Percentiles rank a stretch among this genome's conserved stretches.
phyloP scores from a whole-genome alignment of 2,113 vertebrate genomes.

The Helogale parvula region DNA sequence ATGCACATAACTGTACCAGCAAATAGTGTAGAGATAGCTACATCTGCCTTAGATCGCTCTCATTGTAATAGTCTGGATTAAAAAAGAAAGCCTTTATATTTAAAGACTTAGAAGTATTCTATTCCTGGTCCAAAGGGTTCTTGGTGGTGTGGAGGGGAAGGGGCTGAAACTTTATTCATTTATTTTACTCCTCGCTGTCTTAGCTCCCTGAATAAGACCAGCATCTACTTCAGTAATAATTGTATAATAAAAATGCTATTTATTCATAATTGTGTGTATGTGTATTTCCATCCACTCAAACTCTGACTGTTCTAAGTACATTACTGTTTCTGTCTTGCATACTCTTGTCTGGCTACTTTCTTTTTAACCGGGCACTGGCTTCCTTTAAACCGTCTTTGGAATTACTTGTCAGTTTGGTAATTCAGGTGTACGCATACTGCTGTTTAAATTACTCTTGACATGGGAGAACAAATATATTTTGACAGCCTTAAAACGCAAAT shows the following conservation, averaged over 20 bases:
- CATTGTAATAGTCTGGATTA: neutral
- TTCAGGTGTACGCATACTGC: neutral
- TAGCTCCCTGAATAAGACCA: neutral
- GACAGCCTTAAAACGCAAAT: neutral
- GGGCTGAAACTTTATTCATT: neutral
- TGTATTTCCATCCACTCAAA: neutral
- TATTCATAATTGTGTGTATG: neutral
- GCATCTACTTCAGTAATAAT: neutral
- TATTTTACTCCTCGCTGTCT: neutral
- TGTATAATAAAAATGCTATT: neutral
- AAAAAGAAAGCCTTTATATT: neutral
- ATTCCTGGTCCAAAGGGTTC: conserved; percentile 18
- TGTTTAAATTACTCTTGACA: neutral
- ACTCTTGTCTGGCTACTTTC: neutral
- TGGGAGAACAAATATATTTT: neutral
- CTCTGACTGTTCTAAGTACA: neutral
- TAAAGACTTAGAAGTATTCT: neutral
- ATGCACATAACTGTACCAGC: conserved; percentile 51
- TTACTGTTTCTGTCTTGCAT: neutral
- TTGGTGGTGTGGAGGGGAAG: neutral
- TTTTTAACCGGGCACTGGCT: neutral
- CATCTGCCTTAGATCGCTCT: conserved; percentile 20
- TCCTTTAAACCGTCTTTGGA: neutral
- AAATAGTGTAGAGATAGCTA: conserved; percentile 58
- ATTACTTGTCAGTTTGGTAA: neutral